Evolutionary conservation across 2,113 vertebrate species (phyloP).

Genomic region (Bagarius yarrelli): DNA sequence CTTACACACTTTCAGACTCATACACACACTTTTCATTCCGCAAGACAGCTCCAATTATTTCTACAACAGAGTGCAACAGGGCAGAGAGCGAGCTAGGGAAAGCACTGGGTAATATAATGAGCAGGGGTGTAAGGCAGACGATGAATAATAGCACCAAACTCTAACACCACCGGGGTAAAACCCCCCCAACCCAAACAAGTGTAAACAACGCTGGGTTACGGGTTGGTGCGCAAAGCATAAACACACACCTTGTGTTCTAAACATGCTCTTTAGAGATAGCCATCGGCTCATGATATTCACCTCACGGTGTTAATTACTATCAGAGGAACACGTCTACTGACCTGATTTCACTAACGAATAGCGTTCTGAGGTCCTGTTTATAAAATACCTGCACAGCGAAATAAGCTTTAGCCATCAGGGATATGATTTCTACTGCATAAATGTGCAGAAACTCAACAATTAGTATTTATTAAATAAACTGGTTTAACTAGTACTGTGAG

Average conservation of each 20-base stretch:
- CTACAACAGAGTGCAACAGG: slow-evolving; percentile 18
- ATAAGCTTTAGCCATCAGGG: background rate
- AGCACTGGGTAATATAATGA: slow-evolving; percentile 5
- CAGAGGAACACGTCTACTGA: background rate
- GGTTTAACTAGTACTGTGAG: background rate
- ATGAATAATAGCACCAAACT: slow-evolving; percentile 19
- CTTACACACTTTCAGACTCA: slow-evolving; percentile 15
- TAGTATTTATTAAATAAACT: background rate
- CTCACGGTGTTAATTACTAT: background rate
- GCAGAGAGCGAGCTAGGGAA: slow-evolving; percentile 9
- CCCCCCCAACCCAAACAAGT: background rate
- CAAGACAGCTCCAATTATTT: slow-evolving; percentile 36
- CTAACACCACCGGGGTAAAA: background rate
- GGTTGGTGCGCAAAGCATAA: background rate
- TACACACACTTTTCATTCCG: slow-evolving; percentile 25
- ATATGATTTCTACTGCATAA: background rate
- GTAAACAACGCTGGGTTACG: slow-evolving; percentile 10
- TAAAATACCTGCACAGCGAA: background rate
- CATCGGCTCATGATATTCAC: background rate
- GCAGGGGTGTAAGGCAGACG: background rate
- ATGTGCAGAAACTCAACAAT: background rate
- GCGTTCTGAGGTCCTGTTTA: background rate
- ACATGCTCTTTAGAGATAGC: background rate
- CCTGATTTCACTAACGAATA: background rate
- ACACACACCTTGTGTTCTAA: background rate